Evolutionary conservation across 2,797 vertebrate species (phyloP), one percentile per base, ranked within the genome.

Genomic region (Acanthurus leucopareius): DNA sequence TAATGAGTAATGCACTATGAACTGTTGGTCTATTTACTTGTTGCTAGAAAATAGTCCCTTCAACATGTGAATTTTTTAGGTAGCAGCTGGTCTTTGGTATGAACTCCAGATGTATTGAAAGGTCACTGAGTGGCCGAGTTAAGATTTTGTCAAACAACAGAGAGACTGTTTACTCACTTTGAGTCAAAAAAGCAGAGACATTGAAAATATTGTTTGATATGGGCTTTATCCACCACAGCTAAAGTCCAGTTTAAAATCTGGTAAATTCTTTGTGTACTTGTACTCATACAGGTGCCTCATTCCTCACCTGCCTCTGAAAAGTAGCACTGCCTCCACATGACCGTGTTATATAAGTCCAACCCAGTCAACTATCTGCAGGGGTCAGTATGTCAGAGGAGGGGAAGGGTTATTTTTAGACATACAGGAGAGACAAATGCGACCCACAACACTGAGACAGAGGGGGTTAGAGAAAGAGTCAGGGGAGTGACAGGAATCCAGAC

Each of bases 301-400:
- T 94, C 92, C 89, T 87, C 92, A 92, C 82, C 85, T 84, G 76
- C 69, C 40, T 89, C 79, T 78, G 49, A 93, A 76, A 88, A 89
- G 73, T 45, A 64, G 73, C 90, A 70, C 78, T 66, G 80, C 80
- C 78, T 73, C 83, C 81, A 69, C 89, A 86, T 64, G 60, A 72
- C 60, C 42, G 51, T 49, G 75, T 93, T 91, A 86, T 60, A 87
- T 92, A 91, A 92, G 73, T 58, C 19, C 17, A 66, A 80, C 81
- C 80, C 51, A 75, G 67, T 88, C 65, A 79, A 82, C 72, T 73
- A 56, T 63, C 51, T 66, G 69, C 74, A 62, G 75, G 75, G 91
- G 90, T 94, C 92, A 93, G 82, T 84, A 81, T 94, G 89, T 91
- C 91, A 92, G 70, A 32, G 51, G 67, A 62, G n/a, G 19, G 35